A percentile compares a stretch with the other conserved stretches of the same genome.
These are phyloP conservation scores for Dryococelus australis DNA, from an alignment of 2,888 invertebrate species.

Conservation along the genomic window DNA sequence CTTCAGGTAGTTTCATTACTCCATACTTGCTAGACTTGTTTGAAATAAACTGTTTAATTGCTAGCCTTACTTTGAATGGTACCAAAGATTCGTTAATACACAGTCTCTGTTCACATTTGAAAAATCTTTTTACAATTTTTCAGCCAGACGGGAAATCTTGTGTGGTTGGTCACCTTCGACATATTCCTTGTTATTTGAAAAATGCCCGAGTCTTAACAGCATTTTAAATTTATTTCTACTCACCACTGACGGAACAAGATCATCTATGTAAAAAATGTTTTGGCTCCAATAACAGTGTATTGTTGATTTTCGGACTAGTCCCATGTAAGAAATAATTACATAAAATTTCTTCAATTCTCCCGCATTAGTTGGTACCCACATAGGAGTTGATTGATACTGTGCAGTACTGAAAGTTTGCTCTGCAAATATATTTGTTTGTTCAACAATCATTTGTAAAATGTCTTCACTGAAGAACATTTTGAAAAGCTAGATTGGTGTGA, in stretches of 20 bases:
- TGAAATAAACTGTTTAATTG: not conserved
- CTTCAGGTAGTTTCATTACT: not conserved
- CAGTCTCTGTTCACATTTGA: not conserved
- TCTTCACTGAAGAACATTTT: not conserved
- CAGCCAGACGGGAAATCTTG: not conserved
- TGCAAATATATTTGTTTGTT: not conserved
- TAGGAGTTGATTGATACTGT: not conserved
- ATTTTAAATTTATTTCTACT: not conserved
- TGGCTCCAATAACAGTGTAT: not conserved
- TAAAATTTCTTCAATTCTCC: not conserved
- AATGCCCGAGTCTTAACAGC: not conserved
- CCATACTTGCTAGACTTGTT: not conserved
- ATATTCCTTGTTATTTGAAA: constrained; percentile 5
- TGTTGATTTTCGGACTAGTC: not conserved
- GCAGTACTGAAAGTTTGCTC: not conserved
- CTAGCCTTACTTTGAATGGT: not conserved
- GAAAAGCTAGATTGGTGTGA: not conserved
- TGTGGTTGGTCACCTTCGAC: not conserved
- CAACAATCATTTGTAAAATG: not conserved
- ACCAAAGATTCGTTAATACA: not conserved
- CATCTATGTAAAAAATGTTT: not conserved
- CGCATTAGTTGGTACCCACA: not conserved
- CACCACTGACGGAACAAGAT: not conserved
- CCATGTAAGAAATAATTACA: not conserved
- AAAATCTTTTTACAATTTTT: not conserved